Evolutionary conservation across 2,113 vertebrate species (phyloP).

Genomic region (Penelope pileata): DNA sequence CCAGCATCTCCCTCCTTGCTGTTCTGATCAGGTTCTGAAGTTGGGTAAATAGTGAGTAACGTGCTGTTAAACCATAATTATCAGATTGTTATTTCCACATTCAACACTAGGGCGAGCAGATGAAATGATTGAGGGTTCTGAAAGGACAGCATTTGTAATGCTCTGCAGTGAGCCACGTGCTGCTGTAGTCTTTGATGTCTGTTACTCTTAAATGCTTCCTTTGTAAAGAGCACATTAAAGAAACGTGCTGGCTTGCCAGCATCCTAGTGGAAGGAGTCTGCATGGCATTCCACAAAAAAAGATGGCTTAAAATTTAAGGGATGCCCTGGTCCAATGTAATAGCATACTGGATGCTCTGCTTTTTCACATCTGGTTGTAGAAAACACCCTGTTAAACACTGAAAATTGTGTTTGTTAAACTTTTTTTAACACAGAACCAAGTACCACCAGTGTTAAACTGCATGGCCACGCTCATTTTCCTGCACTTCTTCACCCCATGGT

Average conservation of each 20-base stretch:
- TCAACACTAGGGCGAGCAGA: slow-evolving; percentile 13
- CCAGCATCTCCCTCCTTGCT: slow-evolving; percentile 54
- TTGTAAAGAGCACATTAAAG: not conserved
- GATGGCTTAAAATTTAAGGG: not conserved
- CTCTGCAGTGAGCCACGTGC: not conserved
- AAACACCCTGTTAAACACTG: not conserved
- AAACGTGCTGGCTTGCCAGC: not conserved
- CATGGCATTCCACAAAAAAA: not conserved
- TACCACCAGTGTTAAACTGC: not conserved
- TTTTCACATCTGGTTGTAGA: not conserved
- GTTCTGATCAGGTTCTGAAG: slow-evolving; percentile 52
- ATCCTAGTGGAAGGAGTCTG: not conserved
- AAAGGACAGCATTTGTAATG: not conserved
- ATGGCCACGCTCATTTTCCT: not conserved
- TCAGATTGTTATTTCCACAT: slow-evolving; percentile 46
- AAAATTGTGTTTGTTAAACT: not conserved
- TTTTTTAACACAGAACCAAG: rapidly evolving
- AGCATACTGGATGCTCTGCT: not conserved
- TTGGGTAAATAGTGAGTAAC: slow-evolving; percentile 17
- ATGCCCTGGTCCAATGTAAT: not conserved
- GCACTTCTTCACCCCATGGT: not conserved
- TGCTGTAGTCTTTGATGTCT: not conserved
- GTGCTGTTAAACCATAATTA: slow-evolving; percentile 24
- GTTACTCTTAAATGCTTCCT: not conserved
- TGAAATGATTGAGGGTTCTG: not conserved